Conservation (phyloP, 2,113 vertebrate genomes). For the Sterrhoptilus dennistouni region DNA sequence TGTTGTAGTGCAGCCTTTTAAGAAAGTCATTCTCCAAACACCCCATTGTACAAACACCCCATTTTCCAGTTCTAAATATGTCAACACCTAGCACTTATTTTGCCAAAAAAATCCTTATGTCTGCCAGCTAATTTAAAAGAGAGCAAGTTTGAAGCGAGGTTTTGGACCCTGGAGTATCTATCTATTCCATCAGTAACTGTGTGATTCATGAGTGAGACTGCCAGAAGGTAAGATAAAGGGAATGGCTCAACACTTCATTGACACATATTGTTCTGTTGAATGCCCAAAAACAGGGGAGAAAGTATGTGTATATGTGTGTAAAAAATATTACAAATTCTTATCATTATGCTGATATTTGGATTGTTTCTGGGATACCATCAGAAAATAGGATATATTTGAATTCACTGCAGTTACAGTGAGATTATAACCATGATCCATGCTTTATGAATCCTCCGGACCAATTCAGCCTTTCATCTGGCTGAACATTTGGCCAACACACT, state of each 20-base stretch:
- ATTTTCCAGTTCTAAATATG: background rate
- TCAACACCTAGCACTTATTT: background rate
- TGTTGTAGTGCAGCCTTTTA: background rate
- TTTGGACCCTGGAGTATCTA: background rate
- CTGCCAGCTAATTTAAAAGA: background rate
- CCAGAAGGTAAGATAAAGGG: constrained; percentile 14
- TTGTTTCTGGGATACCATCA: background rate
- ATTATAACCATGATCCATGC: background rate
- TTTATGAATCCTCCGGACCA: background rate
- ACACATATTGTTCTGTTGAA: background rate
- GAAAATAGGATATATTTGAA: background rate
- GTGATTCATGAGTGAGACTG: background rate
- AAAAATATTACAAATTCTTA: background rate
- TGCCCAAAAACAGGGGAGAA: background rate
- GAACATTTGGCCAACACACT: background rate
- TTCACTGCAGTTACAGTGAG: background rate
- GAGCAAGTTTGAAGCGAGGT: background rate
- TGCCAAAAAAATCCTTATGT: background rate
- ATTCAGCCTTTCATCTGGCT: background rate
- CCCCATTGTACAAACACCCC: background rate
- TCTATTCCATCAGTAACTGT: background rate
- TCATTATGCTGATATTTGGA: accelerated
- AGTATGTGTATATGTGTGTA: background rate
- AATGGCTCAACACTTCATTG: constrained; percentile 3
- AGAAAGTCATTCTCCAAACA: background rate